These are phyloP conservation scores for Fopius arisanus DNA, from an alignment of 1,140 invertebrate species.

Conservation along the genomic window DNA sequence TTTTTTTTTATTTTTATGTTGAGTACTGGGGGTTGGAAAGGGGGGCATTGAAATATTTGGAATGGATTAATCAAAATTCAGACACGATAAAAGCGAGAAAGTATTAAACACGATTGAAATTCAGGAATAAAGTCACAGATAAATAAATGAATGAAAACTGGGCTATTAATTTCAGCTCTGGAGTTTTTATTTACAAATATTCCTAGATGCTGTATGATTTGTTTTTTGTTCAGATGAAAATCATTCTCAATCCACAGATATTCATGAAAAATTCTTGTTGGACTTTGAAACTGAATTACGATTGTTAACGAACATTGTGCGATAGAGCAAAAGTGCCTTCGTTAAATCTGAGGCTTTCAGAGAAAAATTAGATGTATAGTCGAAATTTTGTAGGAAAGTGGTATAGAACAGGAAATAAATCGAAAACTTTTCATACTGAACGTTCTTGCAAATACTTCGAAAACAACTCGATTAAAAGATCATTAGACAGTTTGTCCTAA, in stretches of 20 bases:
- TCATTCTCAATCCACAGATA: neutral
- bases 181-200: too few species aligned
- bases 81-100: neutral
- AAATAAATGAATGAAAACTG: neutral
- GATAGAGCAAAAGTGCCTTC: conserved; percentile 56
- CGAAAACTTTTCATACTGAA: neutral
- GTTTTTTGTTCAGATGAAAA: too few species aligned
- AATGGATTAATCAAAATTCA: neutral
- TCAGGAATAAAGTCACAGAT: neutral
- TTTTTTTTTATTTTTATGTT: neutral
- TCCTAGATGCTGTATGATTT: too few species aligned
- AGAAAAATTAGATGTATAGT: conserved; percentile 24
- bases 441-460: too few species aligned
- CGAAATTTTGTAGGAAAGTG: neutral
- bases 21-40: neutral
- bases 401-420: neutral
- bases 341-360: conserved; percentile 44
- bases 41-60: neutral
- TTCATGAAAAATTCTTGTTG: neutral
- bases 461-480: too few species aligned
- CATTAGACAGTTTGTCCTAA: too few species aligned
- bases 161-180: too few species aligned
- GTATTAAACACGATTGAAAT: neutral
- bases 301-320: conserved; percentile 33
- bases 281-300: neutral